Conservation (phyloP, 2,113 vertebrate species). For the Aix galericulata region DNA sequence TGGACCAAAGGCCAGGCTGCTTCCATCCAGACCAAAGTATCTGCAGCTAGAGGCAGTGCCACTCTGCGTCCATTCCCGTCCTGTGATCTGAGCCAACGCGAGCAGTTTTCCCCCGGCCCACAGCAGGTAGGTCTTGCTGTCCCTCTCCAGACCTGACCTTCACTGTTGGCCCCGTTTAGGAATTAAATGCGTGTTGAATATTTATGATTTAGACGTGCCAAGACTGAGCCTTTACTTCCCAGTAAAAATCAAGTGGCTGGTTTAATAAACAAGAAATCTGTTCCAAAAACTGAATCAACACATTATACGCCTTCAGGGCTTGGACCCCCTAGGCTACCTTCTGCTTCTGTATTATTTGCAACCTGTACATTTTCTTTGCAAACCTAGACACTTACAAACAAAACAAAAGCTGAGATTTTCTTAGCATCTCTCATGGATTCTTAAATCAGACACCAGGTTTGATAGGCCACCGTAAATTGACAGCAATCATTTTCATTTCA, state of each 20-base stretch:
- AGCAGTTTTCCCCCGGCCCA: not conserved
- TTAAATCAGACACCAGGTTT: not conserved
- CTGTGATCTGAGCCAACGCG: not conserved
- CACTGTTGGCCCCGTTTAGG: not conserved
- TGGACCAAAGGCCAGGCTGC: not conserved
- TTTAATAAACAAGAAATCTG: conserved; percentile 42
- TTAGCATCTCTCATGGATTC: not conserved
- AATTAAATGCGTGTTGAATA: conserved; percentile 6
- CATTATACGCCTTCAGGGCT: not conserved
- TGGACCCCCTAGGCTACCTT: not conserved
- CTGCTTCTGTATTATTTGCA: conserved; percentile 19
- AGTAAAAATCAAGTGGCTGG: conserved; percentile 23
- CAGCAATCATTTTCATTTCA: not conserved
- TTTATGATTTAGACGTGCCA: conserved; percentile 37
- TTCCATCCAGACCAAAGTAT: accelerated
- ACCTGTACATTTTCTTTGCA: not conserved
- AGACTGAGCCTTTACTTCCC: conserved; percentile 19
- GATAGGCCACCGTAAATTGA: not conserved
- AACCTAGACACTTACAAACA: not conserved
- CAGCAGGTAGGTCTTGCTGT: not conserved
- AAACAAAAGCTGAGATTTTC: not conserved
- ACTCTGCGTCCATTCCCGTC: not conserved
- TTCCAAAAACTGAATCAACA: not conserved
- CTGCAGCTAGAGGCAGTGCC: not conserved
- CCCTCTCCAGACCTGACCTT: not conserved